phyloP scores from a whole-genome alignment of 2,888 invertebrate genomes.

The Drosophila borealis region DNA sequence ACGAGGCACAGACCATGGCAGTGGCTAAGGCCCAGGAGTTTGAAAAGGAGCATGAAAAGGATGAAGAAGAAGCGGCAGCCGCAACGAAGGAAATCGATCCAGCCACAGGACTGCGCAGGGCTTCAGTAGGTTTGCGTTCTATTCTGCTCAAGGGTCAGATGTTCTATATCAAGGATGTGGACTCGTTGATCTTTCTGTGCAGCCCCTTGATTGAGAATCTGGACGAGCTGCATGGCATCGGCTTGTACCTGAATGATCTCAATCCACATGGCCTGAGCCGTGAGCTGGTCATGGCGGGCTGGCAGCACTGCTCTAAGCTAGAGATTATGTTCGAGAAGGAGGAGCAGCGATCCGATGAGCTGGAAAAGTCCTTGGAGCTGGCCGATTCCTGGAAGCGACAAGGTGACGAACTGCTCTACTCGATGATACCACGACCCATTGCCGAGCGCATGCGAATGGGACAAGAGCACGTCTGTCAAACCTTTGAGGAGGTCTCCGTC shows the following conservation, averaged over 20 bases:
- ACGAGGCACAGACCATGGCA: slow-evolving; percentile 76
- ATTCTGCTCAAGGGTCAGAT: slow-evolving; percentile 94
- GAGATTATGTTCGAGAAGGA: slow-evolving; percentile 93
- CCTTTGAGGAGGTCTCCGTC: slow-evolving; percentile 85
- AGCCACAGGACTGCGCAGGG: slow-evolving; percentile 56
- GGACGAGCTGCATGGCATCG: slow-evolving; percentile 92
- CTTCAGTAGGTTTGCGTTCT: slow-evolving; percentile 84
- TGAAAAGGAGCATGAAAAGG: slow-evolving; percentile 46
- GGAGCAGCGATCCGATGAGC: slow-evolving; percentile 91
- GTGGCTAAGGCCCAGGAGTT: slow-evolving; percentile 57
- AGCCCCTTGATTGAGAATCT: slow-evolving; percentile 95
- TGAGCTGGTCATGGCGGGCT: slow-evolving; percentile 93
- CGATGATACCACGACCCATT: slow-evolving; percentile 95
- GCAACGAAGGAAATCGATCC: slow-evolving; percentile 68
- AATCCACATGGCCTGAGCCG: slow-evolving; percentile 95
- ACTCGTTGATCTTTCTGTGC: slow-evolving; percentile 93
- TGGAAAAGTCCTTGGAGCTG: slow-evolving; percentile 91
- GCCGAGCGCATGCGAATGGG: slow-evolving; percentile 92
- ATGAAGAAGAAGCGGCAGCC: slow-evolving; percentile 31
- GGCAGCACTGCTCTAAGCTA: slow-evolving; percentile 93
- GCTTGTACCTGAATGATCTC: slow-evolving; percentile 92
- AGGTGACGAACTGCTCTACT: slow-evolving; percentile 94
- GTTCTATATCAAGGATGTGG: slow-evolving; percentile 91
- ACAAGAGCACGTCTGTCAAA: slow-evolving; percentile 92
- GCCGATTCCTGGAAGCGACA: slow-evolving; percentile 94